These are phyloP conservation scores for Eupelmus urozonus DNA, from an alignment of 2,888 invertebrate species.

Conservation along the genomic window DNA sequence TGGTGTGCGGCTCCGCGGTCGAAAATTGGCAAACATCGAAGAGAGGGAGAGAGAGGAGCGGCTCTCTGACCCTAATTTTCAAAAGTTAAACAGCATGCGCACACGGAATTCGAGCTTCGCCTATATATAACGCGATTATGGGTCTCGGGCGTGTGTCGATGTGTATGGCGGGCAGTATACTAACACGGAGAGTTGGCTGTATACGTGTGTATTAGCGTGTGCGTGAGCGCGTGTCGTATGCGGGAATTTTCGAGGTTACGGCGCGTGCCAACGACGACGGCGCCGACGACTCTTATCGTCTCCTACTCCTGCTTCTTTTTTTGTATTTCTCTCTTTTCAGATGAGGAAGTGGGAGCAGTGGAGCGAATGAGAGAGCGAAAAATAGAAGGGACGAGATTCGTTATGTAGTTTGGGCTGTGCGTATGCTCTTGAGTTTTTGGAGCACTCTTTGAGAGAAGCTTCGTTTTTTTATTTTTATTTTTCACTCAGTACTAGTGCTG, in stretches of 20 bases:
- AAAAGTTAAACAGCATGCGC: neutral
- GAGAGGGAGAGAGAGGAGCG: neutral
- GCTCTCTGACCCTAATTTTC: too few species aligned
- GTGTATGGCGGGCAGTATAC: neutral
- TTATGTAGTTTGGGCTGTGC: too few species aligned
- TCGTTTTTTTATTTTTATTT: neutral
- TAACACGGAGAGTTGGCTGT: neutral
- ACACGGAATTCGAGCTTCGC: neutral
- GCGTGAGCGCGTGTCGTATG: neutral
- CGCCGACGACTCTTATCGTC: too few species aligned
- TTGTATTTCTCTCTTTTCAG: neutral
- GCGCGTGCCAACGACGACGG: slow-evolving; percentile 11
- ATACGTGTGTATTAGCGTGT: neutral
- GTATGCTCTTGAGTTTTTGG: neutral
- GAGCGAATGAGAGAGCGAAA: neutral
- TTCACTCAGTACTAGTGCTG: too few species aligned
- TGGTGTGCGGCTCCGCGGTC: neutral
- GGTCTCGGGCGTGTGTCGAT: neutral
- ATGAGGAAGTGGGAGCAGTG: neutral
- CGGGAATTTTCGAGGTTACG: slow-evolving; percentile 24
- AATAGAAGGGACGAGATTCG: too few species aligned
- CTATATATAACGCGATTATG: too few species aligned
- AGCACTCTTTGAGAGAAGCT: neutral
- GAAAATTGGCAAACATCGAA: neutral
- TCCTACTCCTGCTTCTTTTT: neutral